These are phyloP conservation scores for Trichopoda pennipes DNA, from an alignment of 2,888 invertebrate species.

Conservation along the genomic window DNA sequence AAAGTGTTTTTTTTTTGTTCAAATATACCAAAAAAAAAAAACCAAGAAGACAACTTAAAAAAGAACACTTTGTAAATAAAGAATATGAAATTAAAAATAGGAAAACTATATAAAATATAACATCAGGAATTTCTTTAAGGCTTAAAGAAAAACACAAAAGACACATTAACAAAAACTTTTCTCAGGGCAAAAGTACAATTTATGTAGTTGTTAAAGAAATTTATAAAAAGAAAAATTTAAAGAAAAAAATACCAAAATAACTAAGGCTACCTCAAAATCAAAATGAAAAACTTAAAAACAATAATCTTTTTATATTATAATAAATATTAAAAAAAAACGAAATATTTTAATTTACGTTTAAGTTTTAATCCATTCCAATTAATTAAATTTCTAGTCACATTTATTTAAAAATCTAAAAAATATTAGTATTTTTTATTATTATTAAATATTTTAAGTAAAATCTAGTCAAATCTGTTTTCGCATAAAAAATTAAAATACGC, in stretches of 20 bases:
- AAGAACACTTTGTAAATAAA: slow-evolving; percentile 57
- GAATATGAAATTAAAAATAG: slow-evolving; percentile 39
- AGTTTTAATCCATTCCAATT: slow-evolving; percentile 54
- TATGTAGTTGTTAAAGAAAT: slow-evolving; percentile 70
- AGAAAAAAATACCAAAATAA: slow-evolving; percentile 60
- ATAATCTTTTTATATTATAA: slow-evolving; percentile 55
- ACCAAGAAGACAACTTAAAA: slow-evolving; percentile 1
- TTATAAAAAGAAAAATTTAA: slow-evolving; percentile 42
- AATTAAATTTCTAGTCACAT: slow-evolving; percentile 33
- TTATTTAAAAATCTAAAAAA: slow-evolving; percentile 1
- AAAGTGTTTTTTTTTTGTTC: slow-evolving; percentile 54
- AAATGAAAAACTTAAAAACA: slow-evolving; percentile 61
- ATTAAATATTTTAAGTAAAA: slow-evolving; percentile 8
- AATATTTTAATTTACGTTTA: slow-evolving; percentile 12
- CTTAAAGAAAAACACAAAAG: slow-evolving; percentile 52
- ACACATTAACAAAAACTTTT: slow-evolving; percentile 73
- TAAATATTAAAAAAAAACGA: slow-evolving; percentile 19
- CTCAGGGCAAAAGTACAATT: slow-evolving; percentile 82
- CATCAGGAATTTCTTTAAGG: slow-evolving; percentile 66
- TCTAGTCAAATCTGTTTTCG: slow-evolving; percentile 54
- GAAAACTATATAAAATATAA: slow-evolving; percentile 46
- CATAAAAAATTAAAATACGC: slow-evolving; percentile 14
- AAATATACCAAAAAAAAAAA: background rate
- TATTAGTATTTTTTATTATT: background rate
- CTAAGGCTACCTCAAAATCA: slow-evolving; percentile 71